Percentiles rank a stretch among this genome's conserved stretches.
Conservation (phyloP, 2,888 invertebrate species). For the Stictocephala bisonia region DNA sequence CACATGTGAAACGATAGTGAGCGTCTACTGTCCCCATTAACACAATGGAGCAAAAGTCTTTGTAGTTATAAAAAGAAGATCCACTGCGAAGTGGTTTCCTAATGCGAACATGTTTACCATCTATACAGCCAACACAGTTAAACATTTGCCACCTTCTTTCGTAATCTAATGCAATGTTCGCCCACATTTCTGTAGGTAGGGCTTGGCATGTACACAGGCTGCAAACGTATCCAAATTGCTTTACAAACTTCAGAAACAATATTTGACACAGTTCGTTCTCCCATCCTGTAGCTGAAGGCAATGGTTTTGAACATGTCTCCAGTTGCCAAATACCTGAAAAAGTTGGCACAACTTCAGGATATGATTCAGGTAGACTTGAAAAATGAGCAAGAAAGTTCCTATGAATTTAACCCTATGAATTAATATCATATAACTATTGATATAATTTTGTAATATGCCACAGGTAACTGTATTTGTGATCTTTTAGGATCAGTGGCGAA, state of each 20-base stretch:
- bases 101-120: slow-evolving; percentile 60
- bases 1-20: slow-evolving; percentile 58
- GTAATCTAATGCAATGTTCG: slow-evolving; percentile 55
- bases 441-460: no score
- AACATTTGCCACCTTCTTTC: slow-evolving; percentile 59
- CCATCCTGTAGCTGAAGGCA: slow-evolving; percentile 53
- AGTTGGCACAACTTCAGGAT: no score
- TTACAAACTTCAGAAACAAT: slow-evolving; percentile 53
- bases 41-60: slow-evolving; percentile 59
- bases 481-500: no score
- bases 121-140: slow-evolving; percentile 58
- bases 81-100: slow-evolving; percentile 57
- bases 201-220: slow-evolving; percentile 52
- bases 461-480: no score
- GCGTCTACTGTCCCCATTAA: slow-evolving; percentile 59
- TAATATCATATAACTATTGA: no score
- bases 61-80: slow-evolving; percentile 60
- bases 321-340: slow-evolving; percentile 52
- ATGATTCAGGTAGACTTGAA: no score
- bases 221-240: slow-evolving; percentile 52
- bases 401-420: no score
- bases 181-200: slow-evolving; percentile 55
- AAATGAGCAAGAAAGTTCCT: no score
- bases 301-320: slow-evolving; percentile 53
- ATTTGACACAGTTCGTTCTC: slow-evolving; percentile 54